Evolutionary conservation across 2,888 invertebrate genomes (phyloP).

Genomic region (Linyphia triangularis): DNA sequence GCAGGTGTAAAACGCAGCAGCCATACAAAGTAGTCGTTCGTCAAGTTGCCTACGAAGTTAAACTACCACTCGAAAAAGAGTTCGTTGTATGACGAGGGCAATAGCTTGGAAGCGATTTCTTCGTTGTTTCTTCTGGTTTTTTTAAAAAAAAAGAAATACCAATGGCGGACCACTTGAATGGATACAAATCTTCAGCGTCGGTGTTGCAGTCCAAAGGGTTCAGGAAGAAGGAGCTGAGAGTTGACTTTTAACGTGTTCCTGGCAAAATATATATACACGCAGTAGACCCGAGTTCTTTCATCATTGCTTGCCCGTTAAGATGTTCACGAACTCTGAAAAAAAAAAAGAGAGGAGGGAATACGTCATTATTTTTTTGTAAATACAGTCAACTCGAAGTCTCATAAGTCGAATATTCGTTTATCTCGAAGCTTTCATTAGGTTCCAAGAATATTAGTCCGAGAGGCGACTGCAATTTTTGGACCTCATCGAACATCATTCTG

Average conservation of each 20-base stretch:
- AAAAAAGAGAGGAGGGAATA: background rate
- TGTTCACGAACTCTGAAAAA: conserved; percentile 89
- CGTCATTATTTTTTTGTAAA: too few species aligned
- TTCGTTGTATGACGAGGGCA: background rate
- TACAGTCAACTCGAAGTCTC: too few species aligned
- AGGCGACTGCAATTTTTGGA: too few species aligned
- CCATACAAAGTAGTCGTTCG: background rate
- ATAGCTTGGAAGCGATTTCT: background rate
- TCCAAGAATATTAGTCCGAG: too few species aligned
- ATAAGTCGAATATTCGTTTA: too few species aligned
- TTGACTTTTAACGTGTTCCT: conserved; percentile 20
- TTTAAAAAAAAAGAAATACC: conserved; percentile 24
- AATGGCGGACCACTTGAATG: conserved; percentile 26
- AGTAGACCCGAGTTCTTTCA: background rate
- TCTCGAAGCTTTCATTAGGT: too few species aligned
- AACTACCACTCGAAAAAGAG: conserved; percentile 3
- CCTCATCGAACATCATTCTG: too few species aligned
- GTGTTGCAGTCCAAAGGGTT: conserved; percentile 12
- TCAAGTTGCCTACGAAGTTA: conserved; percentile 9
- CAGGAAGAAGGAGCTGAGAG: conserved; percentile 13
- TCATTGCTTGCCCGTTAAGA: conserved; percentile 88
- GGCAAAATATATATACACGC: conserved; percentile 66
- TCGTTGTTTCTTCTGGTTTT: background rate
- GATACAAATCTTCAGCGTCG: background rate
- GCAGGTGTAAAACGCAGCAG: too few species aligned